These are phyloP conservation scores for Acrocephalus kingi DNA, from an alignment of 2,113 vertebrate species.

Conservation along the genomic window DNA sequence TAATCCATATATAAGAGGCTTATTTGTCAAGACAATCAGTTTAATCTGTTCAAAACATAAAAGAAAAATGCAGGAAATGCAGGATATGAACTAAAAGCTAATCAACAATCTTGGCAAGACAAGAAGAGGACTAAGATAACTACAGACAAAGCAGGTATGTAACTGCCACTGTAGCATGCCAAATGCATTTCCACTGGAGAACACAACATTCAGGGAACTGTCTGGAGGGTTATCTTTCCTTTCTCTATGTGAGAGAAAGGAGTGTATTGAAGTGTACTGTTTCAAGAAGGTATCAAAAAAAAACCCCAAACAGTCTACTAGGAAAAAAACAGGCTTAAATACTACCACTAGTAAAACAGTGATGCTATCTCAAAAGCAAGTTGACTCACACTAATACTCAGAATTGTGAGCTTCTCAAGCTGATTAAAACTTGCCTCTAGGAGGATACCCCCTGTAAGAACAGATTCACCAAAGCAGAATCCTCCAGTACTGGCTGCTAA, in stretches of 20 bases:
- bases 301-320: neutral
- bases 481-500: neutral
- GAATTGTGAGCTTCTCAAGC: neutral
- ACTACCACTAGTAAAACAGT: neutral
- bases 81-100: neutral
- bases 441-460: neutral
- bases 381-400: neutral
- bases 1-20: neutral
- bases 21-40: neutral
- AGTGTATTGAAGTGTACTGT: neutral
- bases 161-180: neutral
- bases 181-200: neutral
- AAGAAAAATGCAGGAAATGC: neutral
- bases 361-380: neutral
- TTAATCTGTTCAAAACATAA: neutral
- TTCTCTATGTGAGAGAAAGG: neutral
- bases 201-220: neutral
- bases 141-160: neutral
- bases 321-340: neutral
- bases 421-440: neutral
- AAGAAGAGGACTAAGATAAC: neutral
- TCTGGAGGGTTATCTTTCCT: neutral
- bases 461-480: neutral
- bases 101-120: neutral
- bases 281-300: neutral